Evolutionary conservation across 2,797 vertebrate genomes (phyloP).

Genomic region (Ambastaia sidthimunki): DNA sequence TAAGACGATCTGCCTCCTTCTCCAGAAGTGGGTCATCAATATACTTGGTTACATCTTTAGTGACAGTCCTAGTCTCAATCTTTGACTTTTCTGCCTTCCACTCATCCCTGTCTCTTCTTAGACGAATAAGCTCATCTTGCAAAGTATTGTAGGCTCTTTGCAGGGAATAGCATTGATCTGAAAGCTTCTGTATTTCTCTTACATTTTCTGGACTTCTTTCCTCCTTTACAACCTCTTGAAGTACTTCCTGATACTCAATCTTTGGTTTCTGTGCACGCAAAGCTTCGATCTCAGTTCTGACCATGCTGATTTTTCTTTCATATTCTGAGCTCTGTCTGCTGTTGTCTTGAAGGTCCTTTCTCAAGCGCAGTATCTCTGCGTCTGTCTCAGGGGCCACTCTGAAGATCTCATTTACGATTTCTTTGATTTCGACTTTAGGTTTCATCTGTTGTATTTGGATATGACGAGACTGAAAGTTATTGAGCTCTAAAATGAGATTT

Average conservation of each 20-base stretch:
- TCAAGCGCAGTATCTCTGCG: slow-evolving; percentile 82
- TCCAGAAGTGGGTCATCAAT: slow-evolving; percentile 91
- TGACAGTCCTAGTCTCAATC: slow-evolving; percentile 89
- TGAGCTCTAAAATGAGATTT: slow-evolving; percentile 74
- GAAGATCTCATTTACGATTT: slow-evolving; percentile 89
- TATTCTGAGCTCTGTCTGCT: slow-evolving; percentile 69
- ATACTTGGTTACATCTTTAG: slow-evolving; percentile 88
- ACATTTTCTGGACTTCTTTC: slow-evolving; percentile 92
- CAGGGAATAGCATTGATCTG: slow-evolving; percentile 83
- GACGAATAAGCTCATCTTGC: slow-evolving; percentile 80
- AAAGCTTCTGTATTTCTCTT: slow-evolving; percentile 88
- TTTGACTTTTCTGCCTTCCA: slow-evolving; percentile 89
- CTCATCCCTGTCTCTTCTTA: slow-evolving; percentile 86
- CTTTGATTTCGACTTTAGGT: slow-evolving; percentile 88
- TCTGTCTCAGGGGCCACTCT: slow-evolving; percentile 88
- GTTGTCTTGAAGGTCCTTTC: slow-evolving; percentile 81
- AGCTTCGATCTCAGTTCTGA: slow-evolving; percentile 77
- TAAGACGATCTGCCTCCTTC: slow-evolving; percentile 89
- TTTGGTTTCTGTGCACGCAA: slow-evolving; percentile 85
- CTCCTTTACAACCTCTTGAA: slow-evolving; percentile 89
- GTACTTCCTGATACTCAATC: slow-evolving; percentile 88
- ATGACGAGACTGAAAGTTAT: slow-evolving; percentile 77
- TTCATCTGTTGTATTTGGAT: slow-evolving; percentile 73
- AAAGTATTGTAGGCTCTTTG: slow-evolving; percentile 76
- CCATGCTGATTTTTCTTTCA: slow-evolving; percentile 76